Conservation (phyloP, 2,888 invertebrate species). For the Leptinotarsa juncta region DNA sequence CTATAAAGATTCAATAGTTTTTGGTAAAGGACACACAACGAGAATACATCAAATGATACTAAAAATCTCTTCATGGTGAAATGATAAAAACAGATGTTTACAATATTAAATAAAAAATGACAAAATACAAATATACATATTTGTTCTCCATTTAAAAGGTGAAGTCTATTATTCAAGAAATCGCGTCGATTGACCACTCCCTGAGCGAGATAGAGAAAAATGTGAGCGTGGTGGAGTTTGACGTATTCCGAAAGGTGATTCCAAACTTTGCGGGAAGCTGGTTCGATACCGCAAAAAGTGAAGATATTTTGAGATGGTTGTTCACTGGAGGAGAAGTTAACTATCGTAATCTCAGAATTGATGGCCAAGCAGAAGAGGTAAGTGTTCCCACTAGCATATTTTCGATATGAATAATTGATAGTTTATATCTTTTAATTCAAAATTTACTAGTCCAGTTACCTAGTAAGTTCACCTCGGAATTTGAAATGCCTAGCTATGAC, state of each 20-base stretch:
- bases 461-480: too few relatives aligned
- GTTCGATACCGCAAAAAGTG: conserved; percentile 52
- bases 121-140: too few relatives aligned
- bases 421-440: too few relatives aligned
- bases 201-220: conserved; percentile 58
- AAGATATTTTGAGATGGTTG: conserved; percentile 52
- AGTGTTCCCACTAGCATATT: neutral
- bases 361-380: neutral
- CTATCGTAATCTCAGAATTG: neutral
- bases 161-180: conserved; percentile 28
- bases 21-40: too few relatives aligned
- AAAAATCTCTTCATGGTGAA: too few relatives aligned
- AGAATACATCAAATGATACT: too few relatives aligned
- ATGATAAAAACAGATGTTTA: too few relatives aligned
- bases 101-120: too few relatives aligned
- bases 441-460: too few relatives aligned
- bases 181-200: conserved; percentile 35
- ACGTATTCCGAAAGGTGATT: conserved; percentile 48
- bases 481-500: too few relatives aligned
- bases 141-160: conserved; percentile 6
- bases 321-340: conserved; percentile 26
- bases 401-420: too few relatives aligned
- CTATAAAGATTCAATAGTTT: too few relatives aligned
- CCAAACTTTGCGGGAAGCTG: conserved; percentile 61
- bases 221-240: conserved; percentile 57